phyloP scores from a whole-genome alignment of 2,113 vertebrate species.

The Zapus hudsonius region DNA sequence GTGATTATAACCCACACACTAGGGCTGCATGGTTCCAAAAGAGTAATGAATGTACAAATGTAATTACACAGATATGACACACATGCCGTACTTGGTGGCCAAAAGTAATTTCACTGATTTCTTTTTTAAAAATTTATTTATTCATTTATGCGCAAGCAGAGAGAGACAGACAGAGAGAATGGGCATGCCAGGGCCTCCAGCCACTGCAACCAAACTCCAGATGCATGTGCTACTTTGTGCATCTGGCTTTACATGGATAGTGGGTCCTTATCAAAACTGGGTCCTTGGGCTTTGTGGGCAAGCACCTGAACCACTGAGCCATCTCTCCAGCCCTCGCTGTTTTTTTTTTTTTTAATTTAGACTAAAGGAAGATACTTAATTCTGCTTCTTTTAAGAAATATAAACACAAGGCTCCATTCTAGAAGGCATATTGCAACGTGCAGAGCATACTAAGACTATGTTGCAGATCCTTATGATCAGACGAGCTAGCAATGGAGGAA shows the following conservation, averaged over 20 bases:
- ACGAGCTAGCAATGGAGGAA: not conserved
- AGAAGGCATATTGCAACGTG: not conserved
- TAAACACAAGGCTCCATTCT: slow-evolving; percentile 11
- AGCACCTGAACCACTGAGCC: too few relatives aligned
- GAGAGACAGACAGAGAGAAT: too few relatives aligned
- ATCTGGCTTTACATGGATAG: too few relatives aligned
- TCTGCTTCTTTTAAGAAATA: slow-evolving; percentile 31
- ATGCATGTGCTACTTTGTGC: too few relatives aligned
- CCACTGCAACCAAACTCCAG: too few relatives aligned
- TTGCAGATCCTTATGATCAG: not conserved
- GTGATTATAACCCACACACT: not conserved
- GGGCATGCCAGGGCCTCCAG: too few relatives aligned
- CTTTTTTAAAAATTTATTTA: too few relatives aligned
- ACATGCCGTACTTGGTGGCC: not conserved
- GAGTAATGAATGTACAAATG: not conserved
- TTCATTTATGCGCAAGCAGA: too few relatives aligned
- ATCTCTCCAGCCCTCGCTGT: too few relatives aligned
- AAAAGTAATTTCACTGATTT: slow-evolving; percentile 27
- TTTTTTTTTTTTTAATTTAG: too few relatives aligned
- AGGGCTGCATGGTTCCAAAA: not conserved
- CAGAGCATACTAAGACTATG: slow-evolving; percentile 23
- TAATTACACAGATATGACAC: not conserved
- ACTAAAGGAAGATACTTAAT: slow-evolving; percentile 31
- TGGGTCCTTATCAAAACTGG: too few relatives aligned
- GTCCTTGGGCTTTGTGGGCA: too few relatives aligned